Evolutionary conservation across 2,888 invertebrate genomes (phyloP), one percentile per base, ranked within the genome.

Genomic region (Uropetala carovei): DNA sequence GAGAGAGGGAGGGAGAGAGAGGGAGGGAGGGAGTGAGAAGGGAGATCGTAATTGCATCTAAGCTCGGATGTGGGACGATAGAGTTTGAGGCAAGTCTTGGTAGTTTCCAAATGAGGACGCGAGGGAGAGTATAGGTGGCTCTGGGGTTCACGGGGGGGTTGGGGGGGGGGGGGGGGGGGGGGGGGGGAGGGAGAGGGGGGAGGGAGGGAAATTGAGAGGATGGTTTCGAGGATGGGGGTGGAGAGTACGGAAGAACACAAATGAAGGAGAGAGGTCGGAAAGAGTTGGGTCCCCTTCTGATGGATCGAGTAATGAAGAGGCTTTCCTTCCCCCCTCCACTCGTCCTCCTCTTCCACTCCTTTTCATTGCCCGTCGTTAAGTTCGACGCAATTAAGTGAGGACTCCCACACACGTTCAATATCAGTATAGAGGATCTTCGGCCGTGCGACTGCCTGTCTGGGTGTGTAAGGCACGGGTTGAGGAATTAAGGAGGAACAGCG

Each of bases 351-450:
- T 16, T 43, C 83, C 56, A 43, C 57, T 43, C 18, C 83, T 83
- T 83, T 83, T 83, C 83, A 83, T 83, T 83, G 83, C 83, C 83
- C 56, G 57, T 57, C 83, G 83, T 83, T 83, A 83, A 83, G 83
- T 57, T 83, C 57, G 83, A 57, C 30, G 83, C 83, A 83, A 57
- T 83, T 83, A 83, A 83, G 83, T 83, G 56, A 56, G 83, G 83
- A 83, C 83, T n/a, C 83, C 83, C 83, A 57, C n/a, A 83, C 10
- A 83, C 16, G 56, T 57, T 18, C 57, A 43, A 18, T 9, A n/a
- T 43, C 43, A 43, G 56, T 27, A n/a, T 27, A n/a, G 18, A 5
- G 18, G 83, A 18, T 83, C 43, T 43, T 43, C 43, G 43, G 43
- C 43, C 43, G 43, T 5, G 43, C 43, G 43, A 43, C 43, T 43